Base-by-base conservation (phyloP, 2,888 invertebrate species). In the Abscondita cerata region DNA sequence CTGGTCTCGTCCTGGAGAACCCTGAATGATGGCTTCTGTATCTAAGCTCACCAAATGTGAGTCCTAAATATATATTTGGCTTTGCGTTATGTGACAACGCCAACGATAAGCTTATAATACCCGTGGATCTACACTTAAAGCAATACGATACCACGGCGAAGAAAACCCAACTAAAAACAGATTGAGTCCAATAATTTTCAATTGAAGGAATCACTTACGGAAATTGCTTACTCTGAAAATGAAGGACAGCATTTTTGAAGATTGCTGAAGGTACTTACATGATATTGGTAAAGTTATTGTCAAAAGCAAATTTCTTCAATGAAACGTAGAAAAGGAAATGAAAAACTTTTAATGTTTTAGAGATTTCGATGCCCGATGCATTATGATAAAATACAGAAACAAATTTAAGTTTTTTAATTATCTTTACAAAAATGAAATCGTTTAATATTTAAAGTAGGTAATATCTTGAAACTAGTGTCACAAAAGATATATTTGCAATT, bases 11-110 rank as follows among this genome's bases (percentile, higher is more conserved):
- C 62, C 62, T 62, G 59, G 65, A 59, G 57, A 56, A 59, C 64
- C 61, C 61, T 66, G 66, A 66, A 61, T 64, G 66, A 66, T 66
- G 64, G 59, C 57, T 66, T 64, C 58, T 66, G 64, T 66, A 66
- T 66, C 66, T 66, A 63, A 63, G 66, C 63, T 52, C 60, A 38
- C 61, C 66, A 54, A 65, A 66, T 66, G 61, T 59, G 66, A 66
- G 63, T 59, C 66, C 66, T 66, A 66, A 66, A 66, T 66, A 66
- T 64, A 66, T 66, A 66, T 66, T 61, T 66, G 61, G 64, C 58
- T 61, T 61, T 53, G 52, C 59, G 66, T 66, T 66, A 66, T 66
- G 66, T 66, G 66, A 64, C 64, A 64, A 64, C 61, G 64, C 62
- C 62, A 57, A 62, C 58, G 58, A 47, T 64, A 64, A 64, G 64